Evolutionary conservation across 1,140 invertebrate species (phyloP), one percentile per base, ranked within the genome.

Genomic region (Formica selysi): DNA sequence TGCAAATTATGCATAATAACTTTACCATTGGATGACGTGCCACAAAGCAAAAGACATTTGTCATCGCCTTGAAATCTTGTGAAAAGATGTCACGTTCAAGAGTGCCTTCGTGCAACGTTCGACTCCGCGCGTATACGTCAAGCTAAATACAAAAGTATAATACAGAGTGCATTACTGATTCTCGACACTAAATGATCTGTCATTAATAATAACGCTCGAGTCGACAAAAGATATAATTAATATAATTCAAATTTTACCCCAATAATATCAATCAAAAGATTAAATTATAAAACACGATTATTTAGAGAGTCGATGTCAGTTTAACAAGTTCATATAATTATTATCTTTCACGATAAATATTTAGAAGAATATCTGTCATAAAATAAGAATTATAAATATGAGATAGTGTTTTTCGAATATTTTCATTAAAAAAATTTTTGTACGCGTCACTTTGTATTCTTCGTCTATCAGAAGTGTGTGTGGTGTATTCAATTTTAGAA

Each of bases 21-120:
- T 80, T 80, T 80, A 44, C 78, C 51, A 70, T 65, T 51, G 78
- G 48, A 13, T 70, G 78, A 51, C 65, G 78, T 26, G 65, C 48
- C 48, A 80, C 78, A 44, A 80, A 57, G 78, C 65, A 70, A 32
- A 38, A 80, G 41, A 51, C 64, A 51, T 80, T 80, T 70, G 78
- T 80, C 78, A 80, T 80, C 51, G 64, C 16, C 65, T 70, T 70
- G 64, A 80, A 57, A 70, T 65, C 36, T 57, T 70, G 48, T 70
- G 65, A 70, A 70, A 44, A 70, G 44, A 80, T 57, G 78, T 80
- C 78, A 80, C 78, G 78, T 80, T 70, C 51, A 70, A 70, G 64
- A 80, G 51, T 22, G 64, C 51, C 38, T 59, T 59, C 22, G 65
- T 41, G 44, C 76, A 57, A 68, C 65, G 11, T 38, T 67, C 64